Conservation (phyloP, 2,888 invertebrate species). For the Drosophila emarginata region DNA sequence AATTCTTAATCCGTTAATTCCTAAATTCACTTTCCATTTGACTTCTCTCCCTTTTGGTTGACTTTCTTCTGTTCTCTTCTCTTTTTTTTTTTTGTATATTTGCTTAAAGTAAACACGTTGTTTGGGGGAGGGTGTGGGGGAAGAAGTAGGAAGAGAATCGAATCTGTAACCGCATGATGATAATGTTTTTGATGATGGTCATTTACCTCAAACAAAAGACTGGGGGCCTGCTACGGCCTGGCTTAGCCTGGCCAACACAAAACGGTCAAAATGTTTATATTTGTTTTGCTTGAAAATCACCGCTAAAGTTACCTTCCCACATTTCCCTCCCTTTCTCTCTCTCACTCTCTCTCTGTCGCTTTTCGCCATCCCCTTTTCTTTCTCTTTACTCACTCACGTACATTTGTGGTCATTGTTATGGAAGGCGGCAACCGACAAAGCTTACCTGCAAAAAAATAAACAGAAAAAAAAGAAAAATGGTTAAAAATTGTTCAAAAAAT, state of each 20-base stretch:
- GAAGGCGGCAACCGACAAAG: constrained; percentile 14
- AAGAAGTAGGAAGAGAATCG: background rate
- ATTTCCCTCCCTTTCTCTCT: background rate
- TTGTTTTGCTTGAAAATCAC: constrained; percentile 56
- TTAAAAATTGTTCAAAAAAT: background rate
- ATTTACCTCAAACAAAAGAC: constrained; percentile 37
- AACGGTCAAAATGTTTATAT: constrained; percentile 69
- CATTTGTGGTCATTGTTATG: constrained; percentile 52
- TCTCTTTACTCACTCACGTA: constrained; percentile 53
- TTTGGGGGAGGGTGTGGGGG: background rate
- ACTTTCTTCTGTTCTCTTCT: background rate
- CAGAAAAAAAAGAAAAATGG: constrained; percentile 37
- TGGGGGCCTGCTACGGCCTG: no score
- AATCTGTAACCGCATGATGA: constrained; percentile 24
- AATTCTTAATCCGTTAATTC: constrained; percentile 6
- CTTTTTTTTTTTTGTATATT: constrained; percentile 2
- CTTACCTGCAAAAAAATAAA: constrained; percentile 61
- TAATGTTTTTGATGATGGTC: constrained; percentile 25
- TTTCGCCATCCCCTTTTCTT: constrained; percentile 21
- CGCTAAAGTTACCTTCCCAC: background rate
- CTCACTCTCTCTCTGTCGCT: constrained; percentile 16
- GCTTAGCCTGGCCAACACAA: constrained; percentile 25
- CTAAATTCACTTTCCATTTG: constrained; percentile 6
- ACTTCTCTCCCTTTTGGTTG: background rate
- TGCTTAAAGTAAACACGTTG: constrained; percentile 25